Evolutionary conservation across 2,888 invertebrate species (phyloP), one percentile per base, ranked within the genome.

Genomic region (Chydorus sphaericus): DNA sequence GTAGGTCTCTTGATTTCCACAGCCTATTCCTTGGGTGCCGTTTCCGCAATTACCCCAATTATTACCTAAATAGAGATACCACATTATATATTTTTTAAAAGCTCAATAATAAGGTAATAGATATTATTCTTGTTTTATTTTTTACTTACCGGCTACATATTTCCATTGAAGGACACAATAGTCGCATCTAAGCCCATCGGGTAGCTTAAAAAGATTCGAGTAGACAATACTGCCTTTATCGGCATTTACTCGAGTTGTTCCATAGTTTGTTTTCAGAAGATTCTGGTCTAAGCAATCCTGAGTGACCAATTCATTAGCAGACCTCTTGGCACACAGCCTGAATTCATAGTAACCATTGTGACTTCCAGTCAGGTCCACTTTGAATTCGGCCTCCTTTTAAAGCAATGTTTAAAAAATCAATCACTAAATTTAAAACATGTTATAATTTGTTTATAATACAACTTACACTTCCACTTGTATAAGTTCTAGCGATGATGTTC

Each of bases 111-210:
- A n/a, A n/a, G n/a, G n/a, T n/a, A n/a, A n/a, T n/a, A n/a, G n/a
- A 16, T 26, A n/a, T n/a, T n/a, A n/a, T n/a, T n/a, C n/a, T n/a
- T n/a, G n/a, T n/a, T n/a, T n/a, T n/a, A n/a, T n/a, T n/a, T n/a
- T n/a, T n/a, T 4, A 6, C 59, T 58, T 63, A 66, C 74, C 77
- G 20, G 70, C 67, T 2, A 64, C 64, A 60, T 76, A 78, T 31
- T 72, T 71, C 78, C 78, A 78, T 56, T 76, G 72, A 3, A 79
- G 63, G 1, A 76, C 74, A 62, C 78, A 77, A 44, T 74, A 75
- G 0, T 71, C 60, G 62, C 77, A 78, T n/a, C 63, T 69, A n/a
- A 77, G 52, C 2, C 65, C 67, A 3, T 62, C 26, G 0, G 78
- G 78, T 11, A 77, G 65, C 31, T 60, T 60, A 3, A 73, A 61